Evolutionary conservation across 2,797 vertebrate species (phyloP).

Genomic region (Selene dorsalis): DNA sequence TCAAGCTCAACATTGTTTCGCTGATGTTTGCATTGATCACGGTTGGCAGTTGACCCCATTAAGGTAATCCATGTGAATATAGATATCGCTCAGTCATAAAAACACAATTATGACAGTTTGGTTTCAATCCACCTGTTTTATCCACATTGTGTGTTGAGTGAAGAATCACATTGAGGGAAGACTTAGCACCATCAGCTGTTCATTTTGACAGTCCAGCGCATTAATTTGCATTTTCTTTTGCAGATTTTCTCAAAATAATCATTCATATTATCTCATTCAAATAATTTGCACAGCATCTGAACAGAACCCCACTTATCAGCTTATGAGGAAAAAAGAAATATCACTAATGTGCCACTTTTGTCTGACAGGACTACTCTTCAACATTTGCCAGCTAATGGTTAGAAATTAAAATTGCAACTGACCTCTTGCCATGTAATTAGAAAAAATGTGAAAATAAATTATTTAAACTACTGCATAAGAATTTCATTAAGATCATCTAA

Average conservation of each 20-base stretch:
- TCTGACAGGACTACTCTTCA: not conserved
- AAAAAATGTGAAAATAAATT: not conserved
- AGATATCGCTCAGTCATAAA: constrained; percentile 8
- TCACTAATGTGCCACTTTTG: too few species aligned
- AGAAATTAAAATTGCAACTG: constrained; percentile 4
- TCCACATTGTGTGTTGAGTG: not conserved
- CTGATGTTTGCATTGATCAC: constrained; percentile 14
- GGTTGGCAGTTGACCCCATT: not conserved
- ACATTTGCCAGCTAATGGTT: not conserved
- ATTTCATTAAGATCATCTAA: not conserved
- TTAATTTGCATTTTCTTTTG: not conserved
- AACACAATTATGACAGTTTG: not conserved
- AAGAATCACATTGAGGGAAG: not conserved
- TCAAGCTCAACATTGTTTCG: not conserved
- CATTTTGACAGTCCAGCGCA: not conserved
- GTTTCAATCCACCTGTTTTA: not conserved
- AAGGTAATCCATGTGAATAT: not conserved
- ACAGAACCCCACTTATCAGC: not conserved
- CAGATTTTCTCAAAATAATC: not conserved
- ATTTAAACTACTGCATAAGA: not conserved
- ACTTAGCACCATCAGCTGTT: not conserved
- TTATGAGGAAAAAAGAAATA: too few species aligned
- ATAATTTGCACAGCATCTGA: not conserved
- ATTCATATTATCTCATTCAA: too few species aligned
- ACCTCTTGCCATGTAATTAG: constrained; percentile 17